These are phyloP conservation scores for Heliothis peltigera DNA, from an alignment of 2,888 invertebrate genomes.

Conservation along the genomic window DNA sequence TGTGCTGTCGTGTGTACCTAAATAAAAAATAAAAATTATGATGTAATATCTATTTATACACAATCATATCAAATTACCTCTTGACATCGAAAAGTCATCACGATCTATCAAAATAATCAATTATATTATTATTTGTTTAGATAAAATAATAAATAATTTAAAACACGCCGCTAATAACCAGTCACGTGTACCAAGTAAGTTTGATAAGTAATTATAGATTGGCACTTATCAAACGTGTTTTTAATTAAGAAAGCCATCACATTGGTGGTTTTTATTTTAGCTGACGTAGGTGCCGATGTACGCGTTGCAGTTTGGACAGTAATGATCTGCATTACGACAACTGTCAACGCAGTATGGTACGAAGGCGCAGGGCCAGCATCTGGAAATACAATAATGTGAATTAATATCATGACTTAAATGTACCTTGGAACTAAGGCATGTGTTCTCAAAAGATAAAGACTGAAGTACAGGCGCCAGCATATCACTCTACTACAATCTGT, in stretches of 20 bases:
- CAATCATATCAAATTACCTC: too few relatives aligned
- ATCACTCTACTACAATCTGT: too few relatives aligned
- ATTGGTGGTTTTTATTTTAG: not conserved
- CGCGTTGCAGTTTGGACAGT: conserved; percentile 44
- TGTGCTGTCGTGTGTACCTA: too few relatives aligned
- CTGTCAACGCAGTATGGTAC: conserved; percentile 38
- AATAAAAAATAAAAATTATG: too few relatives aligned
- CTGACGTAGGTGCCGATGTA: conserved; percentile 26
- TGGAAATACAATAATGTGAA: conserved; percentile 8
- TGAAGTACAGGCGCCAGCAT: too few relatives aligned
- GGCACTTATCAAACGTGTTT: not conserved
- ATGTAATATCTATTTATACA: too few relatives aligned
- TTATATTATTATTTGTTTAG: not conserved
- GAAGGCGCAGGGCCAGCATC: conserved; percentile 41
- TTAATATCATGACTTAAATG: not conserved
- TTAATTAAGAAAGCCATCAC: not conserved
- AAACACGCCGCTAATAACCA: not conserved
- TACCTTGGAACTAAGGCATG: too few relatives aligned
- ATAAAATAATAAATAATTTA: not conserved
- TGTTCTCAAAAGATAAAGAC: too few relatives aligned
- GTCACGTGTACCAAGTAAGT: not conserved
- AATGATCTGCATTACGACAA: conserved; percentile 48
- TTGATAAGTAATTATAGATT: not conserved
- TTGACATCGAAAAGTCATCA: too few relatives aligned
- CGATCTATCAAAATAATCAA: not conserved